These are phyloP conservation scores for Hyperoplus lanceolatus DNA, from an alignment of 2,797 vertebrate genomes.

Conservation along the genomic window DNA sequence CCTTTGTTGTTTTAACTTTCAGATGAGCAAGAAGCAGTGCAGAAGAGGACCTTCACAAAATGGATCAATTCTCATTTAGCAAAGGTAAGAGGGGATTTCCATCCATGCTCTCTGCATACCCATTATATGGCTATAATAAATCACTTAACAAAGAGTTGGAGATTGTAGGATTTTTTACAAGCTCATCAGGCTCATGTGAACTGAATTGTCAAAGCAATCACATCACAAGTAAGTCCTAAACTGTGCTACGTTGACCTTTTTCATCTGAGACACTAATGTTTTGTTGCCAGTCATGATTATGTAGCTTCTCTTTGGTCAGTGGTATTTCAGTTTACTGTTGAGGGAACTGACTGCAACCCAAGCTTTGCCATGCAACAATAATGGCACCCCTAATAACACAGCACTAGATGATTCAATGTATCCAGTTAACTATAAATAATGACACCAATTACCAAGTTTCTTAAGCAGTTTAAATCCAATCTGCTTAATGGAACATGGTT, in stretches of 20 bases:
- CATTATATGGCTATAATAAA: not conserved
- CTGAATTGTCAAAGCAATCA: slow-evolving; percentile 16
- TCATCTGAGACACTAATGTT: slow-evolving; percentile 23
- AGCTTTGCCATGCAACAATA: slow-evolving; percentile 49
- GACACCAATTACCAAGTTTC: slow-evolving; percentile 18
- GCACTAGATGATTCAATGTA: slow-evolving; percentile 5
- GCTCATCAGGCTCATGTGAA: slow-evolving; percentile 3
- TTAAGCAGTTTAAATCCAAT: slow-evolving; percentile 40
- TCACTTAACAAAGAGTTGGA: not conserved
- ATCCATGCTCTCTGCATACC: not conserved
- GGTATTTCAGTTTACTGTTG: slow-evolving; percentile 33
- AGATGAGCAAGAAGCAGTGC: slow-evolving; percentile 98
- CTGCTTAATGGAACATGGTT: slow-evolving; percentile 14
- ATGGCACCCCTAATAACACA: slow-evolving; percentile 20
- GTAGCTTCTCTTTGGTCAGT: slow-evolving; percentile 26
- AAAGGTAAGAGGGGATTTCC: slow-evolving; percentile 87
- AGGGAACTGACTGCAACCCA: slow-evolving; percentile 36
- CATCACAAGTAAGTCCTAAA: slow-evolving; percentile 1
- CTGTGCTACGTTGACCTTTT: slow-evolving; percentile 28
- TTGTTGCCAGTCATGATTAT: slow-evolving; percentile 39
- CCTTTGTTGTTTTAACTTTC: slow-evolving; percentile 61
- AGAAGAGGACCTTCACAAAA: slow-evolving; percentile 99
- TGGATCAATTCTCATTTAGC: slow-evolving; percentile 99
- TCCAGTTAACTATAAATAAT: slow-evolving; percentile 37
- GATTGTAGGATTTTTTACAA: slow-evolving; percentile 10